Evolutionary conservation across 2,888 invertebrate species (phyloP).

Genomic region (Caenorhabditis doughertyi): DNA sequence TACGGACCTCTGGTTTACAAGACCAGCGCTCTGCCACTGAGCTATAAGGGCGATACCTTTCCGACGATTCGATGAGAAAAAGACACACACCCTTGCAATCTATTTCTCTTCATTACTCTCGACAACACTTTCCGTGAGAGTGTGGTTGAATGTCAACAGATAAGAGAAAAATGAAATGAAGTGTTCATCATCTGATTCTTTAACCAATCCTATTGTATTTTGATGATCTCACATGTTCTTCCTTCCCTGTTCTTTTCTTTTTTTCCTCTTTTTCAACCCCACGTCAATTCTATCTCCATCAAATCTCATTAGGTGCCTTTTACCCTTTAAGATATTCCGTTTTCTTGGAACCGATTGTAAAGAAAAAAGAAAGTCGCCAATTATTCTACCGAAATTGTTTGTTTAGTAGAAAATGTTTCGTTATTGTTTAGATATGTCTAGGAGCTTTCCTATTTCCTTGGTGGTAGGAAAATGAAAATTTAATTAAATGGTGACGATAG

Average conservation of each 20-base stretch:
- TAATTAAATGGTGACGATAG: slow-evolving; percentile 12
- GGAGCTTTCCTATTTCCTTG: too few relatives aligned
- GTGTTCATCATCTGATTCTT: neutral
- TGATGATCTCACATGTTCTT: neutral
- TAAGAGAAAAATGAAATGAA: neutral
- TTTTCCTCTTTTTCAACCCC: neutral
- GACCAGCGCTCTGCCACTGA: slow-evolving; percentile 71
- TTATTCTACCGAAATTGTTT: neutral
- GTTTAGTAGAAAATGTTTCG: slow-evolving; percentile 13
- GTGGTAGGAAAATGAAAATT: neutral
- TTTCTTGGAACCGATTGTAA: slow-evolving; percentile 25
- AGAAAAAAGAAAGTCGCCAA: neutral
- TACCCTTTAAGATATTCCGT: neutral
- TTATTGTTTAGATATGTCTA: neutral
- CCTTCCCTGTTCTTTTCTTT: neutral
- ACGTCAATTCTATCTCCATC: slow-evolving; percentile 31
- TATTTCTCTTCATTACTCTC: neutral
- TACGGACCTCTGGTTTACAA: slow-evolving; percentile 70
- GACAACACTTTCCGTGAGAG: neutral
- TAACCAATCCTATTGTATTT: neutral
- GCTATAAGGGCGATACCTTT: slow-evolving; percentile 57
- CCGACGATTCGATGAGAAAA: neutral
- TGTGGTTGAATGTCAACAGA: neutral
- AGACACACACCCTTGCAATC: neutral
- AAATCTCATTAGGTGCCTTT: slow-evolving; percentile 10